These are phyloP conservation scores for Phrynosoma blainvillii DNA, from an alignment of 2,113 vertebrate genomes.

Conservation along the genomic window DNA sequence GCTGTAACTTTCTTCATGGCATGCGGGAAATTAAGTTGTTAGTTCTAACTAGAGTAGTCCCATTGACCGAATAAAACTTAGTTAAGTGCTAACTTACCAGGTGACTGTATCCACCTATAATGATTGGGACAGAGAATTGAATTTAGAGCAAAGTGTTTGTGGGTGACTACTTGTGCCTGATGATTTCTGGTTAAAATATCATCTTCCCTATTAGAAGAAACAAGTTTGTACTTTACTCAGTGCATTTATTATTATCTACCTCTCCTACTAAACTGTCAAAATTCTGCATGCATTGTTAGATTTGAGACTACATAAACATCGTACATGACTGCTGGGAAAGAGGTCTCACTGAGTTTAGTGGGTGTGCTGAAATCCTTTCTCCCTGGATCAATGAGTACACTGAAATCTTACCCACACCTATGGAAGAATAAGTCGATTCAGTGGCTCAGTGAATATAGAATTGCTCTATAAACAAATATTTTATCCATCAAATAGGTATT, in stretches of 20 bases:
- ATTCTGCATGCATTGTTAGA: too few relatives aligned
- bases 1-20: neutral
- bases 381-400: neutral
- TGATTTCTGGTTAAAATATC: neutral
- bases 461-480: neutral
- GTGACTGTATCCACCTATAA: too few relatives aligned
- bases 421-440: neutral
- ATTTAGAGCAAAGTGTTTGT: neutral
- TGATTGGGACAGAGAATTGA: too few relatives aligned
- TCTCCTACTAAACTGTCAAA: too few relatives aligned
- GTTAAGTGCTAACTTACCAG: too few relatives aligned
- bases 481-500: neutral
- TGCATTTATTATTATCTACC: neutral
- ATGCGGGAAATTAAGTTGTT: neutral
- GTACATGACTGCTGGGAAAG: too few relatives aligned
- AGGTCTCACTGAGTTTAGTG: neutral
- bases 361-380: neutral
- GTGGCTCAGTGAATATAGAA: neutral
- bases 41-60: too few relatives aligned
- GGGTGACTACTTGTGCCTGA: neutral
- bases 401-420: neutral
- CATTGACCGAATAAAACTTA: too few relatives aligned
- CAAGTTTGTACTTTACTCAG: neutral
- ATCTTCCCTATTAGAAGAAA: neutral
- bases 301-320: too few relatives aligned